Conservation (phyloP, 64 coral and sea anemone species). For the Montipora efflorescens region DNA sequence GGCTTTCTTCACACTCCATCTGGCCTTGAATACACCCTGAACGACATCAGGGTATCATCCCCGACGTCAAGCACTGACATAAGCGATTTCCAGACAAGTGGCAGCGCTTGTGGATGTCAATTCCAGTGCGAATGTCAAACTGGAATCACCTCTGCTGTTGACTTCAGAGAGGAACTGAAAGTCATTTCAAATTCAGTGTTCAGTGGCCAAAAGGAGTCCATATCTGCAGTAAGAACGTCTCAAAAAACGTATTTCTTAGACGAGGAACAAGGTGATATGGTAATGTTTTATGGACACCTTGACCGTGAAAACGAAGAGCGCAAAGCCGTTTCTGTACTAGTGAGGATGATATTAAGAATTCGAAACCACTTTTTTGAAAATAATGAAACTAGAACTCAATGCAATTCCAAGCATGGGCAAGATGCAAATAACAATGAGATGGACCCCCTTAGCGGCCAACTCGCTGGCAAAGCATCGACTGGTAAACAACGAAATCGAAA, state of each 20-base stretch:
- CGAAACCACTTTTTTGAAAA: conserved; percentile 88
- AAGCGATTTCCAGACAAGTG: conserved; percentile 72
- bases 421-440: conserved; percentile 52
- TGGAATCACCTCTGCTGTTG: conserved; percentile 63
- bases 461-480: background rate
- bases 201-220: conserved; percentile 32
- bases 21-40: background rate
- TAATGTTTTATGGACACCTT: conserved; percentile 50
- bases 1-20: background rate
- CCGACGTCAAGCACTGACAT: conserved; percentile 79
- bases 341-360: conserved; percentile 78
- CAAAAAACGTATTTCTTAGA: conserved; percentile 67
- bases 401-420: conserved; percentile 8
- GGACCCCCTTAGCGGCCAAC: background rate
- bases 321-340: conserved; percentile 69
- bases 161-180: conserved; percentile 88
- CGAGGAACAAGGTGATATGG: conserved; percentile 87
- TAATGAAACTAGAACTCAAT: conserved; percentile 41
- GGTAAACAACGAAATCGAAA: conserved; percentile 4
- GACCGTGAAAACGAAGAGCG: background rate
- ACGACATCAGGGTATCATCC: conserved; percentile 43
- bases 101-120: conserved; percentile 46
- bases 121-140: conserved; percentile 86
- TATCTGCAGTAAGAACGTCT: conserved; percentile 18
- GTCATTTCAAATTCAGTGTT: conserved; percentile 77